Percentiles rank a stretch among this genome's conserved stretches.
Evolutionary conservation across 2,888 invertebrate species (phyloP).

Genomic region (Lamellibrachia columna): DNA sequence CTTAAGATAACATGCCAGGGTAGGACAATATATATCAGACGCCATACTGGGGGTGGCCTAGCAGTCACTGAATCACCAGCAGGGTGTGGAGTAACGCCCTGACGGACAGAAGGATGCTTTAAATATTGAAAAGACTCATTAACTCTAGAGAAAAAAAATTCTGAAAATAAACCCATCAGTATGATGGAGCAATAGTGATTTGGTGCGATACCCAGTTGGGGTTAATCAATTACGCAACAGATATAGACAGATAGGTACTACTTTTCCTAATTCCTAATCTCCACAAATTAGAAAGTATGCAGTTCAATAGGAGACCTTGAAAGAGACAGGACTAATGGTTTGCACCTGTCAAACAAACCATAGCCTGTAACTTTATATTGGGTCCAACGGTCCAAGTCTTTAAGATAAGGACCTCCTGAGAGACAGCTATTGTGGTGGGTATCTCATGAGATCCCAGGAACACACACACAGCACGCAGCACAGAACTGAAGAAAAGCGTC

Average conservation of each 20-base stretch:
- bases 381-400: background rate
- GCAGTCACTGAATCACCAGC: conserved; percentile 1
- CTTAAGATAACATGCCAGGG: conserved; percentile 12
- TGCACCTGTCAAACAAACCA: background rate
- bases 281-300: background rate
- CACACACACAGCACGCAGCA: background rate
- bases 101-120: background rate
- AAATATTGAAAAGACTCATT: background rate
- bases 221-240: too few relatives aligned
- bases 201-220: too few relatives aligned
- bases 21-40: background rate
- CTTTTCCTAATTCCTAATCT: background rate
- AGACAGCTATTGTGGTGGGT: background rate
- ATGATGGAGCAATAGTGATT: too few relatives aligned
- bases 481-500: background rate
- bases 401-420: background rate
- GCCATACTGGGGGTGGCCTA: background rate
- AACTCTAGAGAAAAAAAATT: too few relatives aligned
- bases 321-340: background rate
- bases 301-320: background rate
- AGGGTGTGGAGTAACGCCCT: background rate
- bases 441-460: background rate
- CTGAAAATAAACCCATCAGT: too few relatives aligned
- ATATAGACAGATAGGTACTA: background rate
- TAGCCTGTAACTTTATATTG: background rate